These are phyloP conservation scores for Thalpophila matura DNA, from an alignment of 2,888 invertebrate genomes.

Conservation along the genomic window DNA sequence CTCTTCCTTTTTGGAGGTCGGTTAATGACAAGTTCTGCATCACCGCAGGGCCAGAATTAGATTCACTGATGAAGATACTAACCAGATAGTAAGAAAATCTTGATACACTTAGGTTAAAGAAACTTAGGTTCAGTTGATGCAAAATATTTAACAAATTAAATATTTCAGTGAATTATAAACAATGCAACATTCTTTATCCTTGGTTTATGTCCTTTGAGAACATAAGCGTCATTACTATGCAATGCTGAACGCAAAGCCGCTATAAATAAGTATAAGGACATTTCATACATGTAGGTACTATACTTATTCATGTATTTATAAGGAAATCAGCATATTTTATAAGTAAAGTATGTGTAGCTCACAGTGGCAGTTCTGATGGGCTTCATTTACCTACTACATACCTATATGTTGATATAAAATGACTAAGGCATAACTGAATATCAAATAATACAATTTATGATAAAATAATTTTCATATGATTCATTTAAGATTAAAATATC, in stretches of 20 bases:
- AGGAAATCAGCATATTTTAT: conserved; percentile 25
- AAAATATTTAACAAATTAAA: conserved; percentile 19
- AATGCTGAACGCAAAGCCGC: conserved; percentile 16
- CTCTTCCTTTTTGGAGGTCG: too few relatives aligned
- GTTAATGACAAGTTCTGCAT: too few relatives aligned
- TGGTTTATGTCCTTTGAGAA: conserved; percentile 33
- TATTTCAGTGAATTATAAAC: not conserved
- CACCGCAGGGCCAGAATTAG: conserved; percentile 11
- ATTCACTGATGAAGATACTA: conserved; percentile 12
- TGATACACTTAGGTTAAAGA: not conserved
- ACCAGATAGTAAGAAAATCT: not conserved
- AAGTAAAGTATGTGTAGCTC: conserved; percentile 6
- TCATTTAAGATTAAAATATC: conserved; percentile 16
- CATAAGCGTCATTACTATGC: conserved; percentile 40
- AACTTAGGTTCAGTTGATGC: not conserved
- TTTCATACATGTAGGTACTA: conserved; percentile 21
- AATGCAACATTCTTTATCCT: conserved; percentile 36
- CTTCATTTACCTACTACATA: not conserved
- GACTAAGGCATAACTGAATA: conserved; percentile 19
- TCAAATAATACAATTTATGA: conserved; percentile 26
- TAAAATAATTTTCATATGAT: conserved; percentile 19
- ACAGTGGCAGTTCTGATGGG: not conserved
- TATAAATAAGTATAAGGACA: conserved; percentile 49
- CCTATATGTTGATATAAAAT: not conserved
- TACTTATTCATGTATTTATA: conserved; percentile 18